Conservation (phyloP, 1,140 invertebrate genomes). For the Zophobas morio region DNA sequence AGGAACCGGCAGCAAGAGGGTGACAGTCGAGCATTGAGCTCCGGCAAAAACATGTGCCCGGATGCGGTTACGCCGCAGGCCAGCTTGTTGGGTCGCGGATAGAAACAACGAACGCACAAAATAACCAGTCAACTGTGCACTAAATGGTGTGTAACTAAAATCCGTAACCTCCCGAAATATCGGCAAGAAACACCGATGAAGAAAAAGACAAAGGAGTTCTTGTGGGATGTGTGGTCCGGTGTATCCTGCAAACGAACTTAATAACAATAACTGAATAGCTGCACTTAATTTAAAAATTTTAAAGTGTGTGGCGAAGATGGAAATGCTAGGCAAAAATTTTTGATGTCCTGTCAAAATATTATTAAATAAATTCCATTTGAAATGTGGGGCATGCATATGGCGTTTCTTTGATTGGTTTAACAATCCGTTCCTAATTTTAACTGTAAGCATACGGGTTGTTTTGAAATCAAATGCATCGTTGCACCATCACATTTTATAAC, state of each 20-base stretch:
- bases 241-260: neutral
- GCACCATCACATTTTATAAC: too few relatives aligned
- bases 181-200: neutral
- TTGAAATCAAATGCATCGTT: too few relatives aligned
- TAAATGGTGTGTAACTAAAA: conserved; percentile 42
- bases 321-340: too few relatives aligned
- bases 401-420: too few relatives aligned
- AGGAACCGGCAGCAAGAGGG: conserved; percentile 40
- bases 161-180: conserved; percentile 32
- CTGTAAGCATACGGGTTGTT: too few relatives aligned
- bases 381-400: too few relatives aligned
- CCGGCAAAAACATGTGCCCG: conserved; percentile 56
- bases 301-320: too few relatives aligned
- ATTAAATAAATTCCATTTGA: too few relatives aligned
- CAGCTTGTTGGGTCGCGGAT: conserved; percentile 50
- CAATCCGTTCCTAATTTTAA: too few relatives aligned
- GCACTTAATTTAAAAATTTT: too few relatives aligned
- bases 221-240: neutral
- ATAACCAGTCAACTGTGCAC: conserved; percentile 38
- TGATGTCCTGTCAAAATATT: too few relatives aligned
- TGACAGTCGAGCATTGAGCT: conserved; percentile 34
- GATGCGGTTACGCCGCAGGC: conserved; percentile 55
- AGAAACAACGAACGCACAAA: conserved; percentile 42
- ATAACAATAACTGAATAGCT: too few relatives aligned
- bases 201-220: conserved; percentile 2